A percentile compares a stretch with the other conserved stretches of the same genome.
These are phyloP conservation scores for Operophtera brumata DNA, from an alignment of 2,888 invertebrate genomes.

Conservation along the genomic window DNA sequence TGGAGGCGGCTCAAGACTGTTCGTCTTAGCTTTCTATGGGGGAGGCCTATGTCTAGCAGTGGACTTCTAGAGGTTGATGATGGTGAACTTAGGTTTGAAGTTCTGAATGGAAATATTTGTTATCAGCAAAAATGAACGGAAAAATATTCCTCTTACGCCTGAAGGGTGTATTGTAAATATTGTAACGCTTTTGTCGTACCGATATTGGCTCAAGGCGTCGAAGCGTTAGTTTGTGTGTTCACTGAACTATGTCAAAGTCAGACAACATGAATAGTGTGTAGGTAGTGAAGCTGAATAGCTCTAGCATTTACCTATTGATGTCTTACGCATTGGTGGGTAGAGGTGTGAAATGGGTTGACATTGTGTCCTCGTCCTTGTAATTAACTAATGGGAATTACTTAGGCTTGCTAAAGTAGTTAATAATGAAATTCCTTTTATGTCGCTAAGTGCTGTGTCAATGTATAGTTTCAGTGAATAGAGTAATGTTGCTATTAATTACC, in stretches of 20 bases:
- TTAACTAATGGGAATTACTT: conserved; percentile 25
- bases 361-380: conserved; percentile 29
- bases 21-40: no score
- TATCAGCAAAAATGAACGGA: neutral
- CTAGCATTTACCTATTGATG: conserved; percentile 22
- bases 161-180: conserved; percentile 21
- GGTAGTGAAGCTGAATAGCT: conserved; percentile 22
- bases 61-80: no score
- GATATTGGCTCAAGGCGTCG: conserved; percentile 8
- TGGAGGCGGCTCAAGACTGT: no score
- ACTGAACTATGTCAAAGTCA: conserved; percentile 18
- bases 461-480: neutral
- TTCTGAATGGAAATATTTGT: neutral
- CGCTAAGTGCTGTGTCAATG: neutral
- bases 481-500: neutral
- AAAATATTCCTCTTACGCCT: conserved; percentile 11
- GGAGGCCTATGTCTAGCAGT: no score
- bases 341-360: conserved; percentile 37
- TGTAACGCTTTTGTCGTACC: conserved; percentile 23
- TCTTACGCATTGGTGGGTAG: conserved; percentile 23
- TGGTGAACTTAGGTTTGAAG: neutral
- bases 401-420: neutral
- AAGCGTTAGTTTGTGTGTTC: conserved; percentile 14
- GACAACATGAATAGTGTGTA: conserved; percentile 19
- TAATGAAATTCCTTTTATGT: neutral